Evolutionary conservation across 1,140 invertebrate genomes (phyloP), one percentile per base, ranked within the genome.

Genomic region (Ylistrum balloti): DNA sequence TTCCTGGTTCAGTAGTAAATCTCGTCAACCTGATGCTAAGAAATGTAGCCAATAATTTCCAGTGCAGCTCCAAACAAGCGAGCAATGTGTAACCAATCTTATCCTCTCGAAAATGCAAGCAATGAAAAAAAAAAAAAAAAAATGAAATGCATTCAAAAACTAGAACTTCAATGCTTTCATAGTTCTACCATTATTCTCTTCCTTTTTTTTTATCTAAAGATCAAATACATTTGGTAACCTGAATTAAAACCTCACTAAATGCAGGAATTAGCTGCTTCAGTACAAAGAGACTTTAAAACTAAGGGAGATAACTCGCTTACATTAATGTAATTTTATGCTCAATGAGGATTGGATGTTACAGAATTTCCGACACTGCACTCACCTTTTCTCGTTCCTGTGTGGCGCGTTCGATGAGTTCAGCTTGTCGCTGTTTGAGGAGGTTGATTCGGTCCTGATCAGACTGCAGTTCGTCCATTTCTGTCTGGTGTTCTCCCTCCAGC

Each of bases 401-500:
- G 2, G 95, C 94, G 33, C 90, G 92, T 33, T 96, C 94, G 33
- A 95, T 93, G 0, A 95, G 91, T 85, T 93, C 90, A 17, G 92
- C 90, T 35, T 95, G 95, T 87, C 93, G 92, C 33, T 93, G 92
- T 89, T 96, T 95, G 1, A 96, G 93, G 35, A 90, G 33, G 32
- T 94, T 93, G 74, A 96, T 94, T 85, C 98, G 97, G 34, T 97
- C 97, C 94, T 98, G 97, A 74, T 98, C 98, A 56, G 96, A 95
- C 32, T 96, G 96, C 10, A 98, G 95, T 91, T 98, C 97, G 17
- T 97, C 97, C 92, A 97, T 97, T 94, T 98, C 98, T 0, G 97
- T 97, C 93, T 98, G 97, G 91, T 98, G 97, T 96, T 99, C 98
- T 0, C 98, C 98, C 89, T 97, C 97, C 90, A 98, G 97, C 22